Percentiles rank a stretch among this genome's conserved stretches.
phyloP scores from a whole-genome alignment of 2,888 invertebrate genomes.

The Drosophila maculinotata region DNA sequence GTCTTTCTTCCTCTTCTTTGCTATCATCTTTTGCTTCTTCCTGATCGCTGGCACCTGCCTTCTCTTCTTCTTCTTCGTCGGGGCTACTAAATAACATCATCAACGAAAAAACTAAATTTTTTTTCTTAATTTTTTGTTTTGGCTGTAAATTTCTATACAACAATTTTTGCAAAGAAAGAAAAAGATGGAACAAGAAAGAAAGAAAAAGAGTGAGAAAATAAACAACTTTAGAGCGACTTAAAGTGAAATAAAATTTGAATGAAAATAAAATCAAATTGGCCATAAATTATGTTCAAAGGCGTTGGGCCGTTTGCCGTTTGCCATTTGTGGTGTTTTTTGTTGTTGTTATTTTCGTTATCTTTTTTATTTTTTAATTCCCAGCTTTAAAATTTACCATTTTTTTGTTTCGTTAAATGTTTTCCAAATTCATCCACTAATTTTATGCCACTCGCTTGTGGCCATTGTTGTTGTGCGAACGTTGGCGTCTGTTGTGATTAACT shows the following conservation, averaged over 20 bases:
- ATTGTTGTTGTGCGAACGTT: slow-evolving; percentile 23
- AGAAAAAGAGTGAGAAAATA: background rate
- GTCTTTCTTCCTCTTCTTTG: slow-evolving; percentile 39
- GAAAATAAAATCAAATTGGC: slow-evolving; percentile 74
- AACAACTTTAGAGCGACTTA: slow-evolving; percentile 25
- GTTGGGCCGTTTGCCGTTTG: slow-evolving; percentile 52
- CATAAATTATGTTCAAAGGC: slow-evolving; percentile 80
- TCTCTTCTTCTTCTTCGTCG: background rate
- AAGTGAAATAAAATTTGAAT: slow-evolving; percentile 75
- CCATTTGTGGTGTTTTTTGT: slow-evolving; percentile 30
- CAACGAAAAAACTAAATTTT: slow-evolving; percentile 16
- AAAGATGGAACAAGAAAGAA: slow-evolving; percentile 2
- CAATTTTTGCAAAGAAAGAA: slow-evolving; percentile 43
- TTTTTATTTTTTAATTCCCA: slow-evolving; percentile 17
- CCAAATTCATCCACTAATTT: slow-evolving; percentile 55
- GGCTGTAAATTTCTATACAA: slow-evolving; percentile 59
- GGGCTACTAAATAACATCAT: slow-evolving; percentile 14
- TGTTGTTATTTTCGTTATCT: background rate
- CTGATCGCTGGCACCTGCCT: slow-evolving; percentile 10
- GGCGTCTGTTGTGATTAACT: slow-evolving; percentile 74
- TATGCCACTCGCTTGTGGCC: slow-evolving; percentile 11
- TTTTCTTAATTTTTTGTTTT: slow-evolving; percentile 33
- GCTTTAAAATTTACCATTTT: slow-evolving; percentile 17
- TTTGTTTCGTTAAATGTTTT: slow-evolving; percentile 29
- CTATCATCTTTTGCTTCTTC: slow-evolving; percentile 22